A percentile compares a stretch with the other conserved stretches of the same genome.
phyloP scores from a whole-genome alignment of 2,888 invertebrate genomes.

The Bedellia somnulentella region DNA sequence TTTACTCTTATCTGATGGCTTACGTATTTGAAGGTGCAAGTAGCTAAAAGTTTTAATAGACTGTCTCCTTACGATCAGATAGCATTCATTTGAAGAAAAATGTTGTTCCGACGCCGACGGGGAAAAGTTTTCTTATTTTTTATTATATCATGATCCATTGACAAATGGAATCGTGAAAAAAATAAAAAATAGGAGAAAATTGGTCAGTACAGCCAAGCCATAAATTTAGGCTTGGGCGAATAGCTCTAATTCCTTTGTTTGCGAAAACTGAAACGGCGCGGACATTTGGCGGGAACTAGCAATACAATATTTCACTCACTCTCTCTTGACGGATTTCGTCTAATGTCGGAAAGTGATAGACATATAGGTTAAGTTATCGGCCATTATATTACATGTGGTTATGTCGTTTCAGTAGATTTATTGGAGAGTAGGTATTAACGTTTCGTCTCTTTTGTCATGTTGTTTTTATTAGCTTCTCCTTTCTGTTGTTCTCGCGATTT shows the following conservation, averaged over 20 bases:
- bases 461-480: too few relatives aligned
- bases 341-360: conserved; percentile 40
- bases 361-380: conserved; percentile 17
- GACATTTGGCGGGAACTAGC: conserved; percentile 24
- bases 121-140: too few relatives aligned
- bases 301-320: conserved; percentile 43
- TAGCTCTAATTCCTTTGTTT: conserved; percentile 54
- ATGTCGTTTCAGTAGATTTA: conserved; percentile 13
- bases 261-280: conserved; percentile 40
- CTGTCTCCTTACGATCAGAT: conserved; percentile 38
- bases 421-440: conserved; percentile 10
- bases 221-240: conserved; percentile 39
- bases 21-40: conserved; percentile 50
- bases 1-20: conserved; percentile 50
- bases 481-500: too few relatives aligned
- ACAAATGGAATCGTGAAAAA: conserved; percentile 3
- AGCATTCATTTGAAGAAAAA: too few relatives aligned
- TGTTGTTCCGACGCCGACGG: too few relatives aligned
- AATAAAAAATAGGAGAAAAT: conserved; percentile 19
- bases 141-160: conserved; percentile 2
- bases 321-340: conserved; percentile 34
- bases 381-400: conserved; percentile 3
- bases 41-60: conserved; percentile 54
- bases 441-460: conserved; percentile 6
- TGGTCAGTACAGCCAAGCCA: conserved; percentile 37